These are phyloP conservation scores for Melinopterus prodromus DNA, from an alignment of 2,888 invertebrate genomes.

Conservation along the genomic window DNA sequence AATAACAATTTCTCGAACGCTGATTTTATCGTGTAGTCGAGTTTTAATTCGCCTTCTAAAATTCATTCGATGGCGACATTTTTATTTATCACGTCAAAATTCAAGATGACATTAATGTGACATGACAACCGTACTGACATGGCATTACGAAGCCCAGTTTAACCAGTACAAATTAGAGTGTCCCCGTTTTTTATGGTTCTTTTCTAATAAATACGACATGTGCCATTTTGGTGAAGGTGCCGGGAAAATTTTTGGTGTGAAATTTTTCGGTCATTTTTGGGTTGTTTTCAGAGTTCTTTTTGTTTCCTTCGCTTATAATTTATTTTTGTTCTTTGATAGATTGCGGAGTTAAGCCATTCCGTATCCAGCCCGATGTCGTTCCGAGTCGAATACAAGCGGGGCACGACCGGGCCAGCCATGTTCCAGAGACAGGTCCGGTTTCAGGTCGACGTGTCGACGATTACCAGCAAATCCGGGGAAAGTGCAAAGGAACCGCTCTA, in stretches of 20 bases:
- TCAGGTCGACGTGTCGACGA: conserved; percentile 89
- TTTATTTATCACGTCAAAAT: too few relatives aligned
- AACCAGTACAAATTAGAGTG: too few relatives aligned
- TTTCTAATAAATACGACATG: too few relatives aligned
- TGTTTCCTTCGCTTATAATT: conserved; percentile 42
- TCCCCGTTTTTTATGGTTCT: too few relatives aligned
- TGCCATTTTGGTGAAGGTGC: neutral
- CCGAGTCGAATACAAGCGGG: conserved; percentile 96
- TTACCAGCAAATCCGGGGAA: conserved; percentile 77
- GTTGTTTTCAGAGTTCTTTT: conserved; percentile 4
- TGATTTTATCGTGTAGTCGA: too few relatives aligned
- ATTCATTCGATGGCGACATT: too few relatives aligned
- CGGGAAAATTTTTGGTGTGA: neutral
- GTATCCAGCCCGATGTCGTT: conserved; percentile 99
- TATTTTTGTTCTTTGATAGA: conserved; percentile 63
- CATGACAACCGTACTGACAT: too few relatives aligned
- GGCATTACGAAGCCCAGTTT: too few relatives aligned
- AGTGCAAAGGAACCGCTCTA: conserved; percentile 67
- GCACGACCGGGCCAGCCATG: conserved; percentile 93
- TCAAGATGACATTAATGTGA: too few relatives aligned
- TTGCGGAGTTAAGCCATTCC: conserved; percentile 95
- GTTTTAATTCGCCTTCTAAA: too few relatives aligned
- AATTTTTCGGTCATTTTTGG: neutral
- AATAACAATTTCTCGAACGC: too few relatives aligned
- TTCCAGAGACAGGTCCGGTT: conserved; percentile 96